phyloP scores from a whole-genome alignment of 2,113 vertebrate species.

The Campylomormyrus numenius region DNA sequence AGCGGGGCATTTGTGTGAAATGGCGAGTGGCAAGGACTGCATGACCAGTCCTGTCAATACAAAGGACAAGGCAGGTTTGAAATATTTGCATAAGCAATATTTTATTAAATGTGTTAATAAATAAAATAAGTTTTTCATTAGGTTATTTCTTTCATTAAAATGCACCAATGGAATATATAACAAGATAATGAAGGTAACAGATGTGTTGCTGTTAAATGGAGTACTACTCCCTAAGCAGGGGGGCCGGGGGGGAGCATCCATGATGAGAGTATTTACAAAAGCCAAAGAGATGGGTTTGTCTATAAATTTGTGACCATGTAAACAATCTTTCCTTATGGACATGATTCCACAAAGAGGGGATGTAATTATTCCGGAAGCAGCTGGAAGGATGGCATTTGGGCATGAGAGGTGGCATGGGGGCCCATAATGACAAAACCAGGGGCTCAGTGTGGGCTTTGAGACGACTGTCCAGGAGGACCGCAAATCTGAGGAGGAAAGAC shows the following conservation, averaged over 20 bases:
- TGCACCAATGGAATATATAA: conserved; percentile 29
- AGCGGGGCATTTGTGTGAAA: background rate
- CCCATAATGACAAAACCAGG: background rate
- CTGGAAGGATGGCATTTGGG: background rate
- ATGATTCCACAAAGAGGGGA: conserved; percentile 8
- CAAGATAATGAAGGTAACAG: background rate
- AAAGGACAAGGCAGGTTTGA: background rate
- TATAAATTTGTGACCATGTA: background rate
- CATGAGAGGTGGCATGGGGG: background rate
- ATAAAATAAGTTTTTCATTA: conserved; percentile 42
- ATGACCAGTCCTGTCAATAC: background rate
- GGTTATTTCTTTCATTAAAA: conserved; percentile 30
- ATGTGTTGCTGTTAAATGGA: conserved; percentile 17
- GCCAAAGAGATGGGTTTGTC: conserved; percentile 11
- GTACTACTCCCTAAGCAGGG: conserved; percentile 16
- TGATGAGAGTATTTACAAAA: conserved; percentile 34
- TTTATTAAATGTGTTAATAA: conserved; percentile 55
- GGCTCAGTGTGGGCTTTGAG: background rate
- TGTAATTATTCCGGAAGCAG: background rate
- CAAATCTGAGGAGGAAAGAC: background rate
- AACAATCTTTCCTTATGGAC: conserved; percentile 28
- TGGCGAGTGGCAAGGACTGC: background rate
- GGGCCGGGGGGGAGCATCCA: conserved; percentile 13
- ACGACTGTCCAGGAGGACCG: background rate
- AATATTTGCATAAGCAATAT: conserved; percentile 24